Evolutionary conservation across 1,140 invertebrate genomes (phyloP).

Genomic region (Aphelinus certus): DNA sequence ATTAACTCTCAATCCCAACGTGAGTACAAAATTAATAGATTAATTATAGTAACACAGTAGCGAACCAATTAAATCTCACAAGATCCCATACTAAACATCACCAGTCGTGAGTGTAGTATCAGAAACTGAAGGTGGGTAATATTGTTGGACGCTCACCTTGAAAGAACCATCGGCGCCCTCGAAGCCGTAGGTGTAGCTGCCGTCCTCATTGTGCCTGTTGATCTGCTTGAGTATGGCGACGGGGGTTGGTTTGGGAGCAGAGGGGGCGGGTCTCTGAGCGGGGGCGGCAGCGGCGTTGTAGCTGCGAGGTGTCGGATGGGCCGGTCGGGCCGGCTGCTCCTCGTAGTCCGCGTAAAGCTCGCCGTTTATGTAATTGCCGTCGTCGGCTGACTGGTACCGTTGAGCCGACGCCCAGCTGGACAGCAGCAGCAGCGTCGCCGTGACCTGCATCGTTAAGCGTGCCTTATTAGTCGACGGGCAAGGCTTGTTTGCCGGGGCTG

Average conservation of each 20-base stretch:
- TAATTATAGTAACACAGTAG: too few species aligned
- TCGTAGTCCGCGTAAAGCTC: slow-evolving; percentile 68
- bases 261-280: slow-evolving; percentile 57
- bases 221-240: slow-evolving; percentile 87
- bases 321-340: slow-evolving; percentile 63
- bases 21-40: too few species aligned
- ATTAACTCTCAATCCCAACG: too few species aligned
- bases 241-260: slow-evolving; percentile 71
- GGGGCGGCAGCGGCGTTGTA: slow-evolving; percentile 59
- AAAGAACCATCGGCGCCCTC: slow-evolving; percentile 86
- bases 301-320: slow-evolving; percentile 64
- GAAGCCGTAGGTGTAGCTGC: slow-evolving; percentile 88
- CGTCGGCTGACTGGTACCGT: slow-evolving; percentile 52
- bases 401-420: slow-evolving; percentile 55
- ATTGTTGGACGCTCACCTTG: slow-evolving; percentile 33
- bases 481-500: too few species aligned
- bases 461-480: too few species aligned
- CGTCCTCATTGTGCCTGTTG: slow-evolving; percentile 86
- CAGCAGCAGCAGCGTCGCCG: slow-evolving; percentile 53
- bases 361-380: slow-evolving; percentile 67
- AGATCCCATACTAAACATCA: too few species aligned
- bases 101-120: too few species aligned
- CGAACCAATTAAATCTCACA: too few species aligned
- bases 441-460: slow-evolving; percentile 53
- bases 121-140: too few species aligned